These are phyloP conservation scores for Eubucco bourcierii DNA, from an alignment of 2,113 vertebrate species.

Conservation along the genomic window DNA sequence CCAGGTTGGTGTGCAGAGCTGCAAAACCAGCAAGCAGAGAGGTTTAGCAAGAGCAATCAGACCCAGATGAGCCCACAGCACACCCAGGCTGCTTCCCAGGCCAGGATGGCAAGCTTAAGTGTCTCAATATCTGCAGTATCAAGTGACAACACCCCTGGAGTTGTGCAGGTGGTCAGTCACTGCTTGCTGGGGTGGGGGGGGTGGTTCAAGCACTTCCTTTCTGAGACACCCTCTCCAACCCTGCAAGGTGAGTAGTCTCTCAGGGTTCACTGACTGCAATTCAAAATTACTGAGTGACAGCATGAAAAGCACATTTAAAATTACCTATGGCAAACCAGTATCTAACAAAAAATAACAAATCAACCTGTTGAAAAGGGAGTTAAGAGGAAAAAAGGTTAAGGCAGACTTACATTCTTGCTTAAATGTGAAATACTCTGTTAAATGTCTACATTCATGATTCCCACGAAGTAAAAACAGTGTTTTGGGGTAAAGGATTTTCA, in stretches of 20 bases:
- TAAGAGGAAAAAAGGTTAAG: background rate
- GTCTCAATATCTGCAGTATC: background rate
- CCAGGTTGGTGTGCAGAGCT: background rate
- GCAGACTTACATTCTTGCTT: constrained; percentile 98
- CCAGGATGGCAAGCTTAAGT: background rate
- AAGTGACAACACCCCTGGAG: background rate
- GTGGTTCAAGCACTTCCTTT: background rate
- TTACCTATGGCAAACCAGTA: background rate
- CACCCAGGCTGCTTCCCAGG: background rate
- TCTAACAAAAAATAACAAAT: background rate
- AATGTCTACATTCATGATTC: constrained; percentile 99
- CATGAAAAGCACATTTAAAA: background rate
- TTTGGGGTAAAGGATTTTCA: constrained; percentile 99
- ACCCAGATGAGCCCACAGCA: background rate
- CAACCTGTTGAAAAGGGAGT: background rate
- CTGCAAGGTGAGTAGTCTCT: background rate
- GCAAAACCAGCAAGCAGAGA: fast-evolving
- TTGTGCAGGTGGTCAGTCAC: fast-evolving
- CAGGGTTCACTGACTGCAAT: background rate
- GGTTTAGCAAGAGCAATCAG: background rate
- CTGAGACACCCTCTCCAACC: too few species aligned
- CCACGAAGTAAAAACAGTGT: constrained; percentile 99
- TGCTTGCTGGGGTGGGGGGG: fast-evolving
- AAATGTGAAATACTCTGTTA: constrained; percentile 99
- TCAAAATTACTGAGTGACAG: background rate